Percentiles rank a stretch among this genome's conserved stretches.
Conservation (phyloP, 2,888 invertebrate species). For the Unio delphinus region DNA sequence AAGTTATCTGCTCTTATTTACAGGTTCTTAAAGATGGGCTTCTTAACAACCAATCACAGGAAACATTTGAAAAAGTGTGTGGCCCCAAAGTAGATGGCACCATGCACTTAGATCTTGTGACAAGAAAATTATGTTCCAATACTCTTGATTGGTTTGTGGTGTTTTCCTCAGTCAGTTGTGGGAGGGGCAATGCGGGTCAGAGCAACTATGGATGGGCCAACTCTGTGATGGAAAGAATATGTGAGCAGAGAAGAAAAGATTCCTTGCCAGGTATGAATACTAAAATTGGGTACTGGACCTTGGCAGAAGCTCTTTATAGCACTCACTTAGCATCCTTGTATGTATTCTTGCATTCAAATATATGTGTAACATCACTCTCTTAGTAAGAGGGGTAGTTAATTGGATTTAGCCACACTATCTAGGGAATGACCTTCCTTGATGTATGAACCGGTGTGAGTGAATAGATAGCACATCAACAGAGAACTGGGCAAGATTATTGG, state of each 20-base stretch:
- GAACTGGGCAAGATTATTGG: too few species aligned
- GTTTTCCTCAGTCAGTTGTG: conserved; percentile 97
- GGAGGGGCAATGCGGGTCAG: conserved; percentile 96
- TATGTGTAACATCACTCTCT: too few species aligned
- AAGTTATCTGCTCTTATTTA: background rate
- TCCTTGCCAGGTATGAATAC: conserved; percentile 82
- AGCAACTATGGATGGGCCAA: conserved; percentile 97
- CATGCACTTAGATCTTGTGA: conserved; percentile 84
- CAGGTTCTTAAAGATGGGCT: conserved; percentile 88
- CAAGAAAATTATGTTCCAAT: conserved; percentile 83
- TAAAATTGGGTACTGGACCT: background rate
- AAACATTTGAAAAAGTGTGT: conserved; percentile 84
- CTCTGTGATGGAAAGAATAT: conserved; percentile 96
- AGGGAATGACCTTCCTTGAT: too few species aligned
- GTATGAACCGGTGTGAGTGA: too few species aligned
- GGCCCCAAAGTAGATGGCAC: conserved; percentile 91
- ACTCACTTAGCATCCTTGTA: background rate
- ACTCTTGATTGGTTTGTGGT: conserved; percentile 89
- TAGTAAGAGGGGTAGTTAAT: too few species aligned
- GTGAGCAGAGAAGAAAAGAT: conserved; percentile 86
- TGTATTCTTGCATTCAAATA: too few species aligned
- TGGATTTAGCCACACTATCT: too few species aligned
- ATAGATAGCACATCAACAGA: too few species aligned
- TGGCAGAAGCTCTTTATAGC: background rate
- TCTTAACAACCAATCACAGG: conserved; percentile 87